A percentile compares a stretch with the other conserved stretches of the same genome.
Evolutionary conservation across 1,140 invertebrate species (phyloP).

Genomic region (Aphelenchoides fujianensis): DNA sequence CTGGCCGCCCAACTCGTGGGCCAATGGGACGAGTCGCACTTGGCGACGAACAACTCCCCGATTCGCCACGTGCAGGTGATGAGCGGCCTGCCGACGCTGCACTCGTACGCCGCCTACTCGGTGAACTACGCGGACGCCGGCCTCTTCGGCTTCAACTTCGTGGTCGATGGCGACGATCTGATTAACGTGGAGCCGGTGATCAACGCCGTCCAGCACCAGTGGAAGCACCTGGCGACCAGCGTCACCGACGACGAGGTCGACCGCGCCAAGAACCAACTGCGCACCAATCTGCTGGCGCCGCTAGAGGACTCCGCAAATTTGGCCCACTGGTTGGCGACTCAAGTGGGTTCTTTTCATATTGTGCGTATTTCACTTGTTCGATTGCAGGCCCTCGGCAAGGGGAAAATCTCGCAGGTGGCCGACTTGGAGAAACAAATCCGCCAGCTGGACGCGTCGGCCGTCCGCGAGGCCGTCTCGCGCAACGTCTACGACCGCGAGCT

Average conservation of each 20-base stretch:
- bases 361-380: slow-evolving; percentile 5
- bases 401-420: slow-evolving; percentile 28
- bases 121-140: slow-evolving; percentile 76
- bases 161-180: slow-evolving; percentile 30
- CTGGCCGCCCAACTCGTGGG: slow-evolving; percentile 62
- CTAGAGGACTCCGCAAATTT: slow-evolving; percentile 39
- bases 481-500: slow-evolving; percentile 50
- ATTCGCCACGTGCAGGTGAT: slow-evolving; percentile 76
- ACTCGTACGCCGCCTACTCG: slow-evolving; percentile 97
- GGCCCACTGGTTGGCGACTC: slow-evolving; percentile 39
- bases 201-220: slow-evolving; percentile 24
- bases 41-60: slow-evolving; percentile 82
- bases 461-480: slow-evolving; percentile 40
- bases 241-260: slow-evolving; percentile 47
- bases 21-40: slow-evolving; percentile 74
- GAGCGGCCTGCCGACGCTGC: slow-evolving; percentile 68
- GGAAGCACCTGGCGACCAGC: slow-evolving; percentile 46
- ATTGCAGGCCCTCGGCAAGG: slow-evolving; percentile 44
- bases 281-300: slow-evolving; percentile 29
- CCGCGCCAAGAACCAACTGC: slow-evolving; percentile 42
- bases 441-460: slow-evolving; percentile 27
- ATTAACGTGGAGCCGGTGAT: neutral
- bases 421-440: slow-evolving; percentile 42
- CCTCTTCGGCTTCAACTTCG: slow-evolving; percentile 44
- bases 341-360: slow-evolving; percentile 34